Conservation (phyloP, 2,888 invertebrate species). For the Lydus trimaculatus region DNA sequence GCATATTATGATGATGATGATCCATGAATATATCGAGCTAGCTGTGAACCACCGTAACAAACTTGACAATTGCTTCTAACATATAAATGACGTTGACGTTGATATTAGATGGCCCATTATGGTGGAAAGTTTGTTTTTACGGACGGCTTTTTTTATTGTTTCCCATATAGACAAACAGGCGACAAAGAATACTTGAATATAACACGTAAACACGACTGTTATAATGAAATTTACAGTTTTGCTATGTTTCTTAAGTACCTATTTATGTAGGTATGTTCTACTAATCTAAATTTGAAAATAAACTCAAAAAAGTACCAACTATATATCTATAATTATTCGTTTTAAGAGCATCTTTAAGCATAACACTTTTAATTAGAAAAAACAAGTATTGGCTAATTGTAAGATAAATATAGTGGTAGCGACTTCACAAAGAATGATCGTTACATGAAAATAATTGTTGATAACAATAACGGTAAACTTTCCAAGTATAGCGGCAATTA, state of each 20-base stretch:
- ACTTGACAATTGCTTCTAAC: conserved; percentile 41
- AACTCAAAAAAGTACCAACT: no score
- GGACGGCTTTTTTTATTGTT: conserved; percentile 5
- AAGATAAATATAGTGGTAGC: neutral
- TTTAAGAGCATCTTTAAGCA: no score
- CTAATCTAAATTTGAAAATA: neutral
- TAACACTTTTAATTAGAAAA: no score
- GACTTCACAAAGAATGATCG: neutral
- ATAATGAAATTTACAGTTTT: no score
- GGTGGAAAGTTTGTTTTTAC: conserved; percentile 22
- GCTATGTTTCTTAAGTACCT: no score
- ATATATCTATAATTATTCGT: no score
- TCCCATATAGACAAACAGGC: neutral
- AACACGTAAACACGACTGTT: no score
- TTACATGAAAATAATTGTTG: neutral
- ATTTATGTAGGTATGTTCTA: neutral
- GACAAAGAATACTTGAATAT: neutral
- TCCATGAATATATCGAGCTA: conserved; percentile 53
- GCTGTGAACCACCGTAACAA: conserved; percentile 42
- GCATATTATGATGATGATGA: conserved; percentile 55
- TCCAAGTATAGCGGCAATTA: neutral
- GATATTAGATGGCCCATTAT: conserved; percentile 6
- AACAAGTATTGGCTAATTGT: no score
- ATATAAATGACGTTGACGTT: conserved; percentile 15
- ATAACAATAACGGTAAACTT: conserved; percentile 13